phyloP scores from a whole-genome alignment of 2,797 vertebrate species.

The Enteromius mattozi region DNA sequence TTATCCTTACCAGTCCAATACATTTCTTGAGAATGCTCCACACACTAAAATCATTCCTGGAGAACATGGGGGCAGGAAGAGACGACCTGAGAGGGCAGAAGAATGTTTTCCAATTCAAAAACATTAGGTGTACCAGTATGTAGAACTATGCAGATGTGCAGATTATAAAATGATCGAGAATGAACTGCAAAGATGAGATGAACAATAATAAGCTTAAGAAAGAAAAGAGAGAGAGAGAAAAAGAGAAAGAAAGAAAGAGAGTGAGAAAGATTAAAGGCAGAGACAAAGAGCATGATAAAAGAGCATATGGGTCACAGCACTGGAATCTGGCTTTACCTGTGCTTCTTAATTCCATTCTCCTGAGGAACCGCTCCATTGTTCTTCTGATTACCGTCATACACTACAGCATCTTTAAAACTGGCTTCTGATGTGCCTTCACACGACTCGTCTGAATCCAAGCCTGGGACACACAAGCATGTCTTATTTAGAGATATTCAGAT shows the following conservation, averaged over 20 bases:
- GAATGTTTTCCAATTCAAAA: neutral
- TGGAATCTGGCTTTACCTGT: constrained; percentile 81
- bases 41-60: constrained; percentile 90
- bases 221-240: neutral
- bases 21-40: constrained; percentile 98
- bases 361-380: constrained; percentile 82
- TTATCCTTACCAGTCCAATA: constrained; percentile 90
- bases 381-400: constrained; percentile 75
- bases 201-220: neutral
- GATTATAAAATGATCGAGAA: neutral
- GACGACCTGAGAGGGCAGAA: constrained; percentile 76
- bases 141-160: neutral
- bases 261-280: neutral
- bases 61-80: constrained; percentile 92
- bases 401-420: constrained; percentile 84
- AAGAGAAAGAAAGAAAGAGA: neutral
- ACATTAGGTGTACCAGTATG: neutral
- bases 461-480: constrained; percentile 71
- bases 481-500: neutral
- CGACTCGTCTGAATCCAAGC: constrained; percentile 96
- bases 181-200: neutral
- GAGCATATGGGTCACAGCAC: neutral
- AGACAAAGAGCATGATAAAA: neutral
- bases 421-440: constrained; percentile 89
- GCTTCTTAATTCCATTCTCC: constrained; percentile 92